Evolutionary conservation across 2,888 invertebrate genomes (phyloP), one percentile per base, ranked within the genome.

Genomic region (Nomada flava): DNA sequence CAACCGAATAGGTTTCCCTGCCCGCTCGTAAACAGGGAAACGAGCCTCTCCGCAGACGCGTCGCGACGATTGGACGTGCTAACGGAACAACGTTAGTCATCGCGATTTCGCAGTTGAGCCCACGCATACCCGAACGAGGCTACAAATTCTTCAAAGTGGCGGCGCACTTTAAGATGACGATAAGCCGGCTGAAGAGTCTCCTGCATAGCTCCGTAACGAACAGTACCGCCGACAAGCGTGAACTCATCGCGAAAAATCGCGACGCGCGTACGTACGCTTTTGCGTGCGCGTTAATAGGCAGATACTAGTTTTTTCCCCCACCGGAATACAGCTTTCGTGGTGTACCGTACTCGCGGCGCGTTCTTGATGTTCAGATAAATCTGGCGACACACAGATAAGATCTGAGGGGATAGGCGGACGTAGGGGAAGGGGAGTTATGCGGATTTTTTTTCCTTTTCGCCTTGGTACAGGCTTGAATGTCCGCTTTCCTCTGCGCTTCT

Each of bases 281-380:
- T 57, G 78, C 78, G 74, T 81, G 76, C 76, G 50, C 79, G 80
- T 83, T 86, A 87, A 87, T 86, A 83, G 79, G 86, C 62, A 76
- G 76, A 82, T 80, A 44, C 70, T 73, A 76, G 36, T 79, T 74
- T 68, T 77, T 76, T 72, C 59, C 23, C 20, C 4, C 15, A 2
- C n/a, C 13, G 29, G 47, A 26, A 53, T 63, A 62, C 76, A 70
- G 53, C 63, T 76, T 64, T 57, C 60, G 65, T 72, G 83, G 76
- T 70, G 79, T 77, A 79, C 74, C 76, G 76, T 75, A 60, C 68
- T 64, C 70, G 76, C 80, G 76, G 75, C 70, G 83, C 80, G 85
- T 87, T 85, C 89, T 89, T 86, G 84, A 89, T 84, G 88, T 69
- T 79, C 69, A 87, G 88, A 88, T 88, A 88, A 88, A 89, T 88